A percentile compares a stretch with the other conserved stretches of the same genome.
These are phyloP conservation scores for Scaptomyza cyrtandrae DNA, from an alignment of 2,888 invertebrate genomes.

Conservation along the genomic window DNA sequence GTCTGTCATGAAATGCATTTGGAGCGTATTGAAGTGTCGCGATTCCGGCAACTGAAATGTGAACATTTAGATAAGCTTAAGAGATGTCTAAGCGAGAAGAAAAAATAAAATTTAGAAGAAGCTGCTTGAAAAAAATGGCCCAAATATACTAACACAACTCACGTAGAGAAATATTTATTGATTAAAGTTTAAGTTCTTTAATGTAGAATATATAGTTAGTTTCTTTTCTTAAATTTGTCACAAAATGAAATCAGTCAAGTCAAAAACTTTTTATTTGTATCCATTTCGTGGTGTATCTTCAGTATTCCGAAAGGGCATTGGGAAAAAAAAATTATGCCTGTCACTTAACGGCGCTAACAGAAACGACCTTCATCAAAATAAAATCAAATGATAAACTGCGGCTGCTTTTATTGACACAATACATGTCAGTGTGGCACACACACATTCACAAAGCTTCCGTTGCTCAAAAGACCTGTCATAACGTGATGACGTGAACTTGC, in stretches of 20 bases:
- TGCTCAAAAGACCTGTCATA: slow-evolving; percentile 30
- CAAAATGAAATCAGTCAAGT: no score
- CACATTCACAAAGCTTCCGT: background rate
- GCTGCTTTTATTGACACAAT: slow-evolving; percentile 67
- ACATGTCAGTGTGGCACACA: slow-evolving; percentile 53
- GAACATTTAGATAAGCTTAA: slow-evolving; percentile 70
- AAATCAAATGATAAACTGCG: slow-evolving; percentile 62
- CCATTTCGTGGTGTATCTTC: slow-evolving; percentile 3
- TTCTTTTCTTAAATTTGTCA: no score
- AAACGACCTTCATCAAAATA: slow-evolving; percentile 76
- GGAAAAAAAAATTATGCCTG: slow-evolving; percentile 32
- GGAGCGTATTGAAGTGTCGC: slow-evolving; percentile 76
- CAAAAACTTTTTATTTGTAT: slow-evolving; percentile 9
- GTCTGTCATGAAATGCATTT: slow-evolving; percentile 79
- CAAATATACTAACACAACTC: no score
- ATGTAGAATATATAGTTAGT: no score
- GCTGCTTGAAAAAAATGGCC: no score
- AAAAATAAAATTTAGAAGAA: no score
- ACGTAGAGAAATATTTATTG: no score
- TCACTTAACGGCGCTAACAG: slow-evolving; percentile 52
- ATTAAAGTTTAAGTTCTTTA: no score
- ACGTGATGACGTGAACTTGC: slow-evolving; percentile 18
- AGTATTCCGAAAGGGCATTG: slow-evolving; percentile 18
- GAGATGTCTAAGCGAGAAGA: background rate
- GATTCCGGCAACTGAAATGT: slow-evolving; percentile 63